These are phyloP conservation scores for Sarcophaga caerulescens DNA, from an alignment of 2,888 invertebrate species.

Conservation along the genomic window DNA sequence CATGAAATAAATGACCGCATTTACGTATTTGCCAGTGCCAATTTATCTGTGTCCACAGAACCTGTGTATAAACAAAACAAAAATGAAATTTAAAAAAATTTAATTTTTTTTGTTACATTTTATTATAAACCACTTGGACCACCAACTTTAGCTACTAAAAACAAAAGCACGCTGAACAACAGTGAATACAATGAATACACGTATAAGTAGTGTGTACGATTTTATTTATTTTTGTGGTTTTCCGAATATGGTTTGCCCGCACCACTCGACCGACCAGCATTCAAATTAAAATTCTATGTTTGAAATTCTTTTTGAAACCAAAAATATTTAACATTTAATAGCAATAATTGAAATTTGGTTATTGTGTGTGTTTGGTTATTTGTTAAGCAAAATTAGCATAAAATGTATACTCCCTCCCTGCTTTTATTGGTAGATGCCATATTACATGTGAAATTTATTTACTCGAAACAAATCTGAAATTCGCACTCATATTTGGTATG, in stretches of 20 bases:
- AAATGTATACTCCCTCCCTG: conserved; percentile 16
- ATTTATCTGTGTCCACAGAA: too few relatives aligned
- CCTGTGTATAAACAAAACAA: too few relatives aligned
- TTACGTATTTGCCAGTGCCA: too few relatives aligned
- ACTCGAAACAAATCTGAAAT: conserved; percentile 37
- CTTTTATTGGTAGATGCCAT: not conserved
- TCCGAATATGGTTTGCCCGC: not conserved
- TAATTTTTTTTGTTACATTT: too few relatives aligned
- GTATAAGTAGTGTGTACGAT: not conserved
- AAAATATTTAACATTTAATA: conserved; percentile 61
- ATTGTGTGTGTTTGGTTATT: conserved; percentile 46
- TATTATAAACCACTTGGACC: too few relatives aligned
- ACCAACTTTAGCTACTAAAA: too few relatives aligned
- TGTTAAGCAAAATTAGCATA: conserved; percentile 62
- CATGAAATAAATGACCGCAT: too few relatives aligned
- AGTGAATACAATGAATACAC: too few relatives aligned
- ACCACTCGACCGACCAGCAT: not conserved
- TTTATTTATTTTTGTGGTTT: conserved; percentile 58
- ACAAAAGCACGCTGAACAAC: too few relatives aligned
- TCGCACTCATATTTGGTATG: conserved; percentile 70
- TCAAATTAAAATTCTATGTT: conserved; percentile 44
- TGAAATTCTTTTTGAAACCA: conserved; percentile 18
- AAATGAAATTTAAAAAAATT: too few relatives aligned
- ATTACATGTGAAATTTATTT: too few relatives aligned
- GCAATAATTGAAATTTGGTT: conserved; percentile 66